Evolutionary conservation across 2,113 vertebrate species (phyloP).

Genomic region (Mastomys natalensis): DNA sequence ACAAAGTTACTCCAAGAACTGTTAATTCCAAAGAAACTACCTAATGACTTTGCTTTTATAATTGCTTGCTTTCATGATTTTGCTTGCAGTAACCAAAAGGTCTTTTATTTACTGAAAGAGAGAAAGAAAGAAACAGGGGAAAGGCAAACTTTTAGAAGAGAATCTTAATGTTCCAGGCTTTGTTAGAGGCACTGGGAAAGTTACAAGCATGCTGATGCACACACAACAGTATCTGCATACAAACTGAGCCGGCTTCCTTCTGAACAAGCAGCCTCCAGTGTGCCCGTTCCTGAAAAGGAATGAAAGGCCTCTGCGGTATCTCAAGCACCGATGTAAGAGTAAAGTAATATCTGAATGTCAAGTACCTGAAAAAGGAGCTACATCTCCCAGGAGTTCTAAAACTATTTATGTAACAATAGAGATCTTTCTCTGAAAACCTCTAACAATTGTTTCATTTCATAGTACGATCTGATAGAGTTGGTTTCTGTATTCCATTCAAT

Average conservation of each 20-base stretch:
- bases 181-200: background rate
- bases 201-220: background rate
- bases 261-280: background rate
- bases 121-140: background rate
- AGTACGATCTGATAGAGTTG: background rate
- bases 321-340: background rate
- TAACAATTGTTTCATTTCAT: background rate
- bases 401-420: background rate
- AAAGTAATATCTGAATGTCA: background rate
- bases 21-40: background rate
- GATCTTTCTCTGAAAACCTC: background rate
- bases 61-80: conserved; percentile 42
- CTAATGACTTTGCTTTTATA: background rate
- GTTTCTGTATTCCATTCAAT: background rate
- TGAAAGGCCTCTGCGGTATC: background rate
- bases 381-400: background rate
- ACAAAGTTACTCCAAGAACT: conserved; percentile 13
- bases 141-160: background rate
- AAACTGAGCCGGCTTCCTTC: background rate
- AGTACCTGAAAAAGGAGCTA: background rate
- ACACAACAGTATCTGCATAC: background rate
- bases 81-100: background rate
- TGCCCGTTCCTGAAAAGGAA: background rate
- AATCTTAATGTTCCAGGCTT: background rate
- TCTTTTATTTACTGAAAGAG: background rate